phyloP scores from a whole-genome alignment of 2,888 invertebrate species.

The Drosophila setosimentum region DNA sequence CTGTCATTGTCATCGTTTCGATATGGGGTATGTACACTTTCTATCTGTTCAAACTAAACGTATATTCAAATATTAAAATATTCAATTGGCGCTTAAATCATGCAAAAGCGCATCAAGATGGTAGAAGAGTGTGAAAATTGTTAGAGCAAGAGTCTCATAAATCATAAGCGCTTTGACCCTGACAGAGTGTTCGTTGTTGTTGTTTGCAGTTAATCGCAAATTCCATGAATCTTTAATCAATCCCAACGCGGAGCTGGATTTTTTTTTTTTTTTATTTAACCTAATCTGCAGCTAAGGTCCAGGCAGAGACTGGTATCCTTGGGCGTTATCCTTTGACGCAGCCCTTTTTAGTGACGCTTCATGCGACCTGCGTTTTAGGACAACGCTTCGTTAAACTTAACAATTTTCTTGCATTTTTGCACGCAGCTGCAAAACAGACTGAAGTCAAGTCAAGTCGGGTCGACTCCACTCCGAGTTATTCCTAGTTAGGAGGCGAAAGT shows the following conservation, averaged over 20 bases:
- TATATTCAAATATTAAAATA: constrained; percentile 31
- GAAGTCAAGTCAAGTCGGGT: constrained; percentile 15
- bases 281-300: constrained; percentile 25
- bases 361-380: constrained; percentile 65
- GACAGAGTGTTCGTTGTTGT: constrained; percentile 23
- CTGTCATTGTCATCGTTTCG: constrained; percentile 75
- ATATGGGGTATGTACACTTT: constrained; percentile 75
- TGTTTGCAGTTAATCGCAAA: constrained; percentile 70
- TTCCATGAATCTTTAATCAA: constrained; percentile 73
- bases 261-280: constrained; percentile 13
- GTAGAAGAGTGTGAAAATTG: constrained; percentile 19
- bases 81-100: constrained; percentile 53
- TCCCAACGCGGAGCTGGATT: constrained; percentile 26
- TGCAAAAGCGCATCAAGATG: constrained; percentile 27
- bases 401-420: constrained; percentile 67
- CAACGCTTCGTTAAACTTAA: constrained; percentile 69
- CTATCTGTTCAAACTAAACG: neutral
- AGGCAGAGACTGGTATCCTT: constrained; percentile 25
- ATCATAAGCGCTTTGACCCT: constrained; percentile 49
- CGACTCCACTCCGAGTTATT: neutral
- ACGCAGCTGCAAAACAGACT: constrained; percentile 36
- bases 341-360: constrained; percentile 66
- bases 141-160: constrained; percentile 51
- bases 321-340: constrained; percentile 67
- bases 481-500: constrained; percentile 36